phyloP scores from a whole-genome alignment of 2,113 vertebrate genomes.

The Xenopus borealis region DNA sequence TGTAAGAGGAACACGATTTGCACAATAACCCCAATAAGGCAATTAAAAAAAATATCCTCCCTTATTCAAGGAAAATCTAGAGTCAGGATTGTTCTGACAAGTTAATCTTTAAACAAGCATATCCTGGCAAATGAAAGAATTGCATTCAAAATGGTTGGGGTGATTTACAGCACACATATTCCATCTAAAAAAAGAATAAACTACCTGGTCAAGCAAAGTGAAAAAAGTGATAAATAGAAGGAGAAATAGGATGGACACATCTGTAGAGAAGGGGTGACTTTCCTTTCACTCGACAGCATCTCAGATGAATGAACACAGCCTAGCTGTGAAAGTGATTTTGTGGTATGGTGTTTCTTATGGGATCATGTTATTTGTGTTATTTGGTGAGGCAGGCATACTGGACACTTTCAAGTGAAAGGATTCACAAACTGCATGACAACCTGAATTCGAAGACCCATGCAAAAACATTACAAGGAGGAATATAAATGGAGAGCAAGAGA shows the following conservation, averaged over 20 bases:
- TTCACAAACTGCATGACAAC: slow-evolving; percentile 47
- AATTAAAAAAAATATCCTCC: no score
- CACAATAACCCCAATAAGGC: no score
- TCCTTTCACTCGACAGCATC: slow-evolving; percentile 18
- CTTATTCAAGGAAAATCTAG: not conserved
- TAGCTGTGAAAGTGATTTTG: not conserved
- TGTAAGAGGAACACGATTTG: no score
- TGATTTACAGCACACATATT: slow-evolving; percentile 10
- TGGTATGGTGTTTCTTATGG: not conserved
- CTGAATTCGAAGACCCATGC: slow-evolving; percentile 60
- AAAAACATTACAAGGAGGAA: slow-evolving; percentile 43
- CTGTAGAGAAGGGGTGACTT: not conserved
- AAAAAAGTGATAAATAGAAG: slow-evolving; percentile 8
- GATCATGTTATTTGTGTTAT: not conserved
- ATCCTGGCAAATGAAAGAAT: not conserved
- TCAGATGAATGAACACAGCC: not conserved
- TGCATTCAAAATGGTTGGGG: slow-evolving; percentile 29
- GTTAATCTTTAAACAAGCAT: slow-evolving; percentile 4
- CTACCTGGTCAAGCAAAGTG: slow-evolving; percentile 23
- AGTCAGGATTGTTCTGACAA: slow-evolving; percentile 6
- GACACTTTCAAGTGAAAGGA: slow-evolving; percentile 59
- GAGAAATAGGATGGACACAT: not conserved
- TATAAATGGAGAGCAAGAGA: slow-evolving; percentile 17
- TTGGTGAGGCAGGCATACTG: not conserved
- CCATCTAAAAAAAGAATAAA: slow-evolving; percentile 8